These are phyloP conservation scores for Diorhabda sublineata DNA, from an alignment of 1,140 invertebrate species.

Conservation along the genomic window DNA sequence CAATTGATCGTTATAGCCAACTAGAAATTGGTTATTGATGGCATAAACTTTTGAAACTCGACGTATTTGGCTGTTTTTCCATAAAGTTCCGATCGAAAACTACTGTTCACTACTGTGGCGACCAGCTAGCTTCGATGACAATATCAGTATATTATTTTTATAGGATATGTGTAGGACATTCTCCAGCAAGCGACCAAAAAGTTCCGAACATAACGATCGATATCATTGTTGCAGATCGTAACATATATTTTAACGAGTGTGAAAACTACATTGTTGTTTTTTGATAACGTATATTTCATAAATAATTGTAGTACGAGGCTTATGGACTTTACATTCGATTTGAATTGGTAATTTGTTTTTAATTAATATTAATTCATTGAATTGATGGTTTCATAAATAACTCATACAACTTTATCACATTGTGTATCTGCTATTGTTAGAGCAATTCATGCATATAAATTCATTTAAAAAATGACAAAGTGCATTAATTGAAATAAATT, in stretches of 20 bases:
- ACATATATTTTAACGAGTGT: slow-evolving; percentile 1
- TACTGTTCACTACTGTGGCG: slow-evolving; percentile 1
- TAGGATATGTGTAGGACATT: slow-evolving; percentile 13
- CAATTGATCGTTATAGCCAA: slow-evolving; percentile 13
- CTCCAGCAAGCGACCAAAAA: neutral
- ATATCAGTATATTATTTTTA: slow-evolving; percentile 16
- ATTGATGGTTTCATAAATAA: too few species aligned
- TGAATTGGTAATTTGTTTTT: too few species aligned
- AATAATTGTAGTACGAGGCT: neutral
- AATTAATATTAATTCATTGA: too few species aligned
- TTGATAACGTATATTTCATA: neutral
- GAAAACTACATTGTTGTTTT: neutral
- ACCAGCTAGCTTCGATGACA: slow-evolving; percentile 4
- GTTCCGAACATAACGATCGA: neutral
- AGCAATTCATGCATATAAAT: too few species aligned
- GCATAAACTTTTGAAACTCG: slow-evolving; percentile 5
- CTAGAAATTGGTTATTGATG: slow-evolving; percentile 16
- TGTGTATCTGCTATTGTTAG: too few species aligned
- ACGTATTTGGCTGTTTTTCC: slow-evolving; percentile 9
- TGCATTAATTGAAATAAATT: too few species aligned
- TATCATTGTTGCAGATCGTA: slow-evolving; percentile 8
- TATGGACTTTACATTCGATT: too few species aligned
- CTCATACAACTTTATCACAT: too few species aligned
- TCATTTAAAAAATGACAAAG: too few species aligned
- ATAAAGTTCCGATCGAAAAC: slow-evolving; percentile 5